phyloP scores from a whole-genome alignment of 2,113 vertebrate genomes.

The Macrotis lagotis region DNA sequence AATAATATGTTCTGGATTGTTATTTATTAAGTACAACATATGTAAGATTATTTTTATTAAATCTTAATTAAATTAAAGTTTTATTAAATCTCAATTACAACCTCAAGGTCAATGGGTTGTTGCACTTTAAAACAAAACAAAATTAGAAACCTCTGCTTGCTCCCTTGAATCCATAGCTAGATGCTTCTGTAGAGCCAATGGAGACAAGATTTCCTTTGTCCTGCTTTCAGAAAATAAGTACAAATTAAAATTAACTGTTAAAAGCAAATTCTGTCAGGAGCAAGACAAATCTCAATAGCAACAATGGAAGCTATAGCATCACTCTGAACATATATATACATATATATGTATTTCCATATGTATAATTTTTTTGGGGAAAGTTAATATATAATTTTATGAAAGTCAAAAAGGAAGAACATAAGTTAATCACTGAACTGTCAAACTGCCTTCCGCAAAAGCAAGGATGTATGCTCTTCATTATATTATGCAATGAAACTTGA shows the following conservation, averaged over 20 bases:
- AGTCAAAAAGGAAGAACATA: not conserved
- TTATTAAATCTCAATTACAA: conserved; percentile 1
- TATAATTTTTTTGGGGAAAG: too few relatives aligned
- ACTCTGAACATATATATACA: too few relatives aligned
- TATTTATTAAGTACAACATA: conserved; percentile 37
- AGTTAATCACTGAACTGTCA: not conserved
- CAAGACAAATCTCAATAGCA: not conserved
- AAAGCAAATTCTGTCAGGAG: not conserved
- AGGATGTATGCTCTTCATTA: not conserved
- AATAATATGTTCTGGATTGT: not conserved
- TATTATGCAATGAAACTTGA: not conserved
- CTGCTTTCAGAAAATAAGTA: not conserved
- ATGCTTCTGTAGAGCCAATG: not conserved
- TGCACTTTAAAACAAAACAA: not conserved
- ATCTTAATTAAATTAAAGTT: conserved; percentile 2
- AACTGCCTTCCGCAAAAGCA: not conserved
- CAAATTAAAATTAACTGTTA: not conserved
- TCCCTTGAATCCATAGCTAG: not conserved
- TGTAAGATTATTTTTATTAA: not conserved
- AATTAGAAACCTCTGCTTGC: not conserved
- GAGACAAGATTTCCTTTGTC: conserved; percentile 16
- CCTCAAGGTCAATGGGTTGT: not conserved
- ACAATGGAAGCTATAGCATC: not conserved
- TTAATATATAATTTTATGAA: not conserved
- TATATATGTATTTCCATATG: too few relatives aligned